phyloP scores from a whole-genome alignment of 1,140 invertebrate species.

The Drosophila nigrodunni region DNA sequence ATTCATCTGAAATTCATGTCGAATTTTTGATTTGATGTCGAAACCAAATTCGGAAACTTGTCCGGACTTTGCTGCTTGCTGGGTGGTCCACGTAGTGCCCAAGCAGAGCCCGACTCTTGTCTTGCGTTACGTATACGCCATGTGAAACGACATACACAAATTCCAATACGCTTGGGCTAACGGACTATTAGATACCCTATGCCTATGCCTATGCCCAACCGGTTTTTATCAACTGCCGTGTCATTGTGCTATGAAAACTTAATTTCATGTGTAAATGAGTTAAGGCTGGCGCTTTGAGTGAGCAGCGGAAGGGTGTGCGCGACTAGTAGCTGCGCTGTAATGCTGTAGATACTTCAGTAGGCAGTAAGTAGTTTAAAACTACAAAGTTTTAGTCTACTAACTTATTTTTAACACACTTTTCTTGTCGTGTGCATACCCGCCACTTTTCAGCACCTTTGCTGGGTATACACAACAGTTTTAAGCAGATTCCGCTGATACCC shows the following conservation, averaged over 20 bases:
- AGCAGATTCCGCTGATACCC: not conserved
- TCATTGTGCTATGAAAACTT: constrained; percentile 3
- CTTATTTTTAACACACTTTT: too few species aligned
- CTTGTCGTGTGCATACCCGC: not conserved
- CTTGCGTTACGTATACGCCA: constrained; percentile 15
- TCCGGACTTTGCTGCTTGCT: constrained; percentile 35
- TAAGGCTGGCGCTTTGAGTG: constrained; percentile 11
- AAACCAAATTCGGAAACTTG: constrained; percentile 81
- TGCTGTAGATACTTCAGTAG: too few species aligned
- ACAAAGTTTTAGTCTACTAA: too few species aligned
- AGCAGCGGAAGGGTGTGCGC: not conserved
- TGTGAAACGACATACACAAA: constrained; percentile 1
- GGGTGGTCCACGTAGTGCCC: constrained; percentile 26
- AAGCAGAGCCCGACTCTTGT: not conserved
- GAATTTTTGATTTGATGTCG: constrained; percentile 12
- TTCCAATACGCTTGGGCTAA: not conserved
- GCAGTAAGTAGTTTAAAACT: too few species aligned
- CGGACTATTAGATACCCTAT: constrained; percentile 8
- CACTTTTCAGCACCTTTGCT: not conserved
- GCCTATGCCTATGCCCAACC: not conserved
- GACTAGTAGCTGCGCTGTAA: not conserved
- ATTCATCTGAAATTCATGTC: constrained; percentile 58
- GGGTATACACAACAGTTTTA: not conserved
- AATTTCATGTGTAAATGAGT: constrained; percentile 8
- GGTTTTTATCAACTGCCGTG: constrained; percentile 7